These are phyloP conservation scores for Hephaestus fuliginosus DNA, from an alignment of 2,797 vertebrate species.

Conservation along the genomic window DNA sequence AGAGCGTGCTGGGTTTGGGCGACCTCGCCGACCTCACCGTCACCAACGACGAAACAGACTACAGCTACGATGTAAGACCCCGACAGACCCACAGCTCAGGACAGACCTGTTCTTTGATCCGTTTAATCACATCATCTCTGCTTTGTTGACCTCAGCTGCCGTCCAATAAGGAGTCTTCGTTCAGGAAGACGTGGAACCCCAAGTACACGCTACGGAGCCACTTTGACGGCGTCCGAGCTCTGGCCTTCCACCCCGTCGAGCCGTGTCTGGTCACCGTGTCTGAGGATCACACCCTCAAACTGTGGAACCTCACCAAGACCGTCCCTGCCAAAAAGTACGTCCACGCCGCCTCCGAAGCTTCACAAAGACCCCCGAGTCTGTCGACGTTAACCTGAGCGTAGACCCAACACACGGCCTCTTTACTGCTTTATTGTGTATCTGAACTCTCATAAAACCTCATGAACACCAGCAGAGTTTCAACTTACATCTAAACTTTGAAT, in stretches of 20 bases:
- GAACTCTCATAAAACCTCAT: no score
- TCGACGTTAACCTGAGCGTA: no score
- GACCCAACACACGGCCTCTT: no score
- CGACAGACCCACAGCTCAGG: accelerated
- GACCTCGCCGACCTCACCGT: slow-evolving; percentile 99
- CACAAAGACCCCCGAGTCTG: no score
- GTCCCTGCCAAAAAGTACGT: slow-evolving; percentile 98
- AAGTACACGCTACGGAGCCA: slow-evolving; percentile 98
- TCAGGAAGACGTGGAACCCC: slow-evolving; percentile 98
- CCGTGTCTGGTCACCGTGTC: slow-evolving; percentile 98
- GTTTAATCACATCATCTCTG: no score
- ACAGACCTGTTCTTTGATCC: accelerated
- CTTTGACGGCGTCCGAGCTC: slow-evolving; percentile 95
- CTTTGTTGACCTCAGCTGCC: slow-evolving; percentile 84
- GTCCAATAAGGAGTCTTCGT: slow-evolving; percentile 96
- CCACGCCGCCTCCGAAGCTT: neutral
- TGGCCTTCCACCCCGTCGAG: slow-evolving; percentile 99
- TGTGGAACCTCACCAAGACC: slow-evolving; percentile 99
- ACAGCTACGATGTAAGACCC: slow-evolving; percentile 95
- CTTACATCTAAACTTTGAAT: no score
- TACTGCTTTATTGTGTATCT: no score
- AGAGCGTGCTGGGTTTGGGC: slow-evolving; percentile 96
- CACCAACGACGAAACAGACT: slow-evolving; percentile 96
- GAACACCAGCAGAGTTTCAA: no score
- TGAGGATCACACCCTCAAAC: slow-evolving; percentile 98